Percentiles rank a stretch among this genome's conserved stretches.
Evolutionary conservation across 2,113 vertebrate genomes (phyloP).

Genomic region (Gobio gobio): DNA sequence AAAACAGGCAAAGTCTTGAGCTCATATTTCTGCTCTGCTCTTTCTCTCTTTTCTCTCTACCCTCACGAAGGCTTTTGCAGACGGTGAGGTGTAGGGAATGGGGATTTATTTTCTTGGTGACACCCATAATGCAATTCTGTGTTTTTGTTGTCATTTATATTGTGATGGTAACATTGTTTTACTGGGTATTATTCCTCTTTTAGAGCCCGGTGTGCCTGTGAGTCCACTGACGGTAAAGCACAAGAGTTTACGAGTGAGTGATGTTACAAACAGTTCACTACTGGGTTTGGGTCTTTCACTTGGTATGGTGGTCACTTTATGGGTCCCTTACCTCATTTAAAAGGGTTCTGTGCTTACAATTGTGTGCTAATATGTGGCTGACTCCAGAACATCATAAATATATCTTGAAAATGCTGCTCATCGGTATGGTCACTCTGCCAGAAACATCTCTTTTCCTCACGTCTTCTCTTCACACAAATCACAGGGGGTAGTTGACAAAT

Average conservation of each 20-base stretch:
- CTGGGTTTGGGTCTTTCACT: conserved; percentile 1
- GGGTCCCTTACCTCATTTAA: not conserved
- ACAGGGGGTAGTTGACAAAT: not conserved
- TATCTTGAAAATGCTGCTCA: not conserved
- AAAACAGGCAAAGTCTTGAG: conserved; percentile 73
- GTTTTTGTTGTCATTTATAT: not conserved
- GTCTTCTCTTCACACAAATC: not conserved
- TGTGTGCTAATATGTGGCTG: not conserved
- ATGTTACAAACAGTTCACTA: conserved; percentile 58
- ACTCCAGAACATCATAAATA: not conserved
- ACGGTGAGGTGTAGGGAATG: not conserved
- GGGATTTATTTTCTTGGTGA: not conserved
- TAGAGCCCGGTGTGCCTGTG: conserved; percentile 66
- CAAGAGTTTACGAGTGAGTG: conserved; percentile 78
- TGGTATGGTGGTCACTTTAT: conserved; percentile 22
- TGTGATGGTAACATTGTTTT: conserved; percentile 47
- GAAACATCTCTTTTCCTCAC: not conserved
- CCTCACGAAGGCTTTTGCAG: not conserved
- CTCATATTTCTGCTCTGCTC: conserved; percentile 67
- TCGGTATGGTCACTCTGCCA: not conserved
- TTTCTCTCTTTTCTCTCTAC: conserved; percentile 21
- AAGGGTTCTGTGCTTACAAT: not conserved
- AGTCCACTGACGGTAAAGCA: conserved; percentile 65
- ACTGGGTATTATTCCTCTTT: conserved; percentile 69
- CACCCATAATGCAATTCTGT: not conserved